These are phyloP conservation scores for Scomber scombrus DNA, from an alignment of 2,113 vertebrate genomes.

Conservation along the genomic window DNA sequence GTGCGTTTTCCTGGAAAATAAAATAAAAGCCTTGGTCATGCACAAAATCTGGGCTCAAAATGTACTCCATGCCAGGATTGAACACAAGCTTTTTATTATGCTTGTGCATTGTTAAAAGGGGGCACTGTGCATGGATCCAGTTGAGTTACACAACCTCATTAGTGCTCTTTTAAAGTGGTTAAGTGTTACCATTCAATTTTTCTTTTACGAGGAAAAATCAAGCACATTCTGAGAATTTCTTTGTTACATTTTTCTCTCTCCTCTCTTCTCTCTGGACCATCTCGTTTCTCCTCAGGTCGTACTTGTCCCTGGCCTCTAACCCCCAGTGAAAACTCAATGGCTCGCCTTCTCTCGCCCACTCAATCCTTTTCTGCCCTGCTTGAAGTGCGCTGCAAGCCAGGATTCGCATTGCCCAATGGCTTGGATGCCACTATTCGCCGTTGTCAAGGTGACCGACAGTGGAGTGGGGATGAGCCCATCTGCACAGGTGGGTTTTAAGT, in stretches of 20 bases:
- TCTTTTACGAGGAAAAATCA: neutral
- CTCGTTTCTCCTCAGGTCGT: slow-evolving; percentile 76
- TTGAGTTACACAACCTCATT: slow-evolving; percentile 56
- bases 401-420: slow-evolving; percentile 80
- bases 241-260: slow-evolving; percentile 1
- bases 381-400: slow-evolving; percentile 83
- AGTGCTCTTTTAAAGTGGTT: slow-evolving; percentile 19
- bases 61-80: neutral
- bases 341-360: slow-evolving; percentile 80
- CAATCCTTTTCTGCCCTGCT: slow-evolving; percentile 84
- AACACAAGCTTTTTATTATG: slow-evolving; percentile 52
- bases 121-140: slow-evolving; percentile 22
- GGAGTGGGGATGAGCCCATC: slow-evolving; percentile 85
- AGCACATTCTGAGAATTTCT: slow-evolving; percentile 29
- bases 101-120: slow-evolving; percentile 37
- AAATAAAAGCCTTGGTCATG: slow-evolving; percentile 39
- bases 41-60: slow-evolving; percentile 31
- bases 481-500: slow-evolving; percentile 82
- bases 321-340: slow-evolving; percentile 52
- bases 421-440: slow-evolving; percentile 80
- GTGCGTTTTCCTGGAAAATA: slow-evolving; percentile 41
- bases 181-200: slow-evolving; percentile 8
- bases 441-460: slow-evolving; percentile 89
- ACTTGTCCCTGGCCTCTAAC: slow-evolving; percentile 87
- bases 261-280: slow-evolving; percentile 5